Evolutionary conservation across 2,888 invertebrate species (phyloP).

Genomic region (Ectobius pallidus): DNA sequence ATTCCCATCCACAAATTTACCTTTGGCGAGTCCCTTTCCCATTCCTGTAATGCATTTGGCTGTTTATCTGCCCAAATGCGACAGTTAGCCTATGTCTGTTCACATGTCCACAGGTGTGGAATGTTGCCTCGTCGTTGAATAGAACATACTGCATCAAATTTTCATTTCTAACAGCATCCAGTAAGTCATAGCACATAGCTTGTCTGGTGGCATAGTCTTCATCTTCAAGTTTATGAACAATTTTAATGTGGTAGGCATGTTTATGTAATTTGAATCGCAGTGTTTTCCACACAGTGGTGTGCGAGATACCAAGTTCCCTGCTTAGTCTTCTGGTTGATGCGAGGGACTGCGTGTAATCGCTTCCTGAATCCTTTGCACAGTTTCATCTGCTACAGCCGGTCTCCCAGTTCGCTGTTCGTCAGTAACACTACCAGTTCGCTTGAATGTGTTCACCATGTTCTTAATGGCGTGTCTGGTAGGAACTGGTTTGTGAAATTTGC

Average conservation of each 20-base stretch:
- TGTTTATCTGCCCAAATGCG: background rate
- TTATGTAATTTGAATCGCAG: background rate
- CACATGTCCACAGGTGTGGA: background rate
- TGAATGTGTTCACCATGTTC: constrained; percentile 3
- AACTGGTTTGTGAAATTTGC: background rate
- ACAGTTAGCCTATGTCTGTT: background rate
- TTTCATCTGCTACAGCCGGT: background rate
- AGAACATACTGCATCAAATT: background rate
- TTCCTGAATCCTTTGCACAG: background rate
- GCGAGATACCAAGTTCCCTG: background rate
- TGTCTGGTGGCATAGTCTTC: background rate
- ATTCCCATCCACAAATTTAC: constrained; percentile 1
- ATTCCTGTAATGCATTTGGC: constrained; percentile 5
- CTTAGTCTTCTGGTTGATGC: background rate
- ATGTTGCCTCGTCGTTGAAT: constrained; percentile 9
- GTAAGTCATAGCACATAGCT: constrained; percentile 5
- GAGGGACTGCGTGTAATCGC: background rate
- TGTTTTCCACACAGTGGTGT: constrained; percentile 1
- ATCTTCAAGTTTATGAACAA: constrained; percentile 15
- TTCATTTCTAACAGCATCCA: background rate
- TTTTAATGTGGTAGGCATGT: background rate
- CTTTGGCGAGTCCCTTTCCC: background rate
- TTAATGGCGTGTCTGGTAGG: background rate
- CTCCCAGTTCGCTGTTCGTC: background rate
- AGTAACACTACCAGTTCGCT: background rate